phyloP scores from a whole-genome alignment of 1,140 invertebrate species.

The Aphelinus certus region DNA sequence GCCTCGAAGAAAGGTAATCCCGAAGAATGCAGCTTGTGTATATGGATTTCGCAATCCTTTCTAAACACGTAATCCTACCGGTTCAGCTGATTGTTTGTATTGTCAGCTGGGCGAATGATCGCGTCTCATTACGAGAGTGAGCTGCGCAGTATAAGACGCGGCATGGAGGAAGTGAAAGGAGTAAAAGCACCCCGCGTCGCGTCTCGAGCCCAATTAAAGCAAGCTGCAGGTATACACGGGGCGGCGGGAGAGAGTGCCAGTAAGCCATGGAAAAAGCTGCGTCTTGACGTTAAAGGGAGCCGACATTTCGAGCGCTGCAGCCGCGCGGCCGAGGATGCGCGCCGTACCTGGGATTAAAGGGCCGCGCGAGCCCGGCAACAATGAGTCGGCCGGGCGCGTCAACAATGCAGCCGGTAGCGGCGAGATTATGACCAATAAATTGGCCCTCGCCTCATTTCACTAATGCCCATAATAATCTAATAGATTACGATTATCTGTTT shows the following conservation, averaged over 20 bases:
- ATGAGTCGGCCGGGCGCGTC: slow-evolving; percentile 38
- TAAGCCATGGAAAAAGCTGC: slow-evolving; percentile 40
- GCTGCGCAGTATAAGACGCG: not conserved
- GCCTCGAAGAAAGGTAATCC: no score
- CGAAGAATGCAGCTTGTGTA: no score
- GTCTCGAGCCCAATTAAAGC: slow-evolving; percentile 58
- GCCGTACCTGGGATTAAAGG: slow-evolving; percentile 51
- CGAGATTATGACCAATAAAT: slow-evolving; percentile 65
- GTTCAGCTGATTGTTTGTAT: no score
- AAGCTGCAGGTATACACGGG: slow-evolving; percentile 45
- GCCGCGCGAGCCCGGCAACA: slow-evolving; percentile 51
- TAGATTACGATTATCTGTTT: slow-evolving; percentile 67
- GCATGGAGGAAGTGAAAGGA: slow-evolving; percentile 34
- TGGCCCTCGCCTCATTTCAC: slow-evolving; percentile 63
- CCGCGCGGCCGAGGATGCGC: no score
- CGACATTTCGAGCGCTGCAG: slow-evolving; percentile 45
- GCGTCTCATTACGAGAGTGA: not conserved
- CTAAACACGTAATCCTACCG: no score
- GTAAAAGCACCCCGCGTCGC: slow-evolving; percentile 29
- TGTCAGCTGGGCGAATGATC: not conserved
- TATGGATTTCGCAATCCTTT: no score
- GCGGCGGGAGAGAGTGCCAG: slow-evolving; percentile 26
- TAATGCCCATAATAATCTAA: slow-evolving; percentile 66
- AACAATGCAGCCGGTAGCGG: slow-evolving; percentile 54
- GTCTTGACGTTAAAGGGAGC: slow-evolving; percentile 54